phyloP scores from a whole-genome alignment of 2,797 vertebrate genomes.

The Periophthalmus magnuspinnatus region DNA sequence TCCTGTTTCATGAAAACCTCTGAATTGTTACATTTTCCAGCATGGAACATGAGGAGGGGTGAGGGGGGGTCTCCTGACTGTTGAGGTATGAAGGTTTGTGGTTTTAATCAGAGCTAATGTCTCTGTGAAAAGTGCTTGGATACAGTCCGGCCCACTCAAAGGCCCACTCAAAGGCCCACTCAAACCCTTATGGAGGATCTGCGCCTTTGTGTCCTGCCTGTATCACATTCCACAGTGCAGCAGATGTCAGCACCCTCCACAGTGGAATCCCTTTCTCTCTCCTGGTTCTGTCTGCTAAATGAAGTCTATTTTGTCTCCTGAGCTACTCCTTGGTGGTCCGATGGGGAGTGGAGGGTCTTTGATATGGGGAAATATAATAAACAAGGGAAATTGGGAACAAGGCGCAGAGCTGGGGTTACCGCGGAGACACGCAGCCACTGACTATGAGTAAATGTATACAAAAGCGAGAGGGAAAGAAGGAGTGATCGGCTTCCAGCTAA shows the following conservation, averaged over 20 bases:
- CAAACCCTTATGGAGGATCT: conserved; percentile 55
- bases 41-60: neutral
- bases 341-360: conserved; percentile 54
- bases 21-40: conserved; percentile 7
- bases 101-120: conserved; percentile 66
- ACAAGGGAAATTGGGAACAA: conserved; percentile 77
- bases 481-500: conserved; percentile 33
- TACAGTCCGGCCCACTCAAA: conserved; percentile 40
- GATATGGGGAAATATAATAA: conserved; percentile 72
- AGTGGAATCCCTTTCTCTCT: conserved; percentile 69
- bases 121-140: conserved; percentile 44
- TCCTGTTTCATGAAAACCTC: neutral
- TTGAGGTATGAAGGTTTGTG: conserved; percentile 60
- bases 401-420: conserved; percentile 57
- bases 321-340: conserved; percentile 77
- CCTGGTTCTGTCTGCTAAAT: conserved; percentile 69
- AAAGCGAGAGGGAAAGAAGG: conserved; percentile 39
- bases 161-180: conserved; percentile 55
- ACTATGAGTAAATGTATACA: conserved; percentile 59
- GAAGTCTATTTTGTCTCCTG: conserved; percentile 72
- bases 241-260: conserved; percentile 83
- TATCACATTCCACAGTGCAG: conserved; percentile 83
- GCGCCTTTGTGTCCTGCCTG: conserved; percentile 73
- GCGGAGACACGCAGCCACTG: conserved; percentile 42
- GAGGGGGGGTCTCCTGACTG: conserved; percentile 14